Evolutionary conservation across 1,140 invertebrate genomes (phyloP), one percentile per base, ranked within the genome.

Genomic region (Drosophila elegans): DNA sequence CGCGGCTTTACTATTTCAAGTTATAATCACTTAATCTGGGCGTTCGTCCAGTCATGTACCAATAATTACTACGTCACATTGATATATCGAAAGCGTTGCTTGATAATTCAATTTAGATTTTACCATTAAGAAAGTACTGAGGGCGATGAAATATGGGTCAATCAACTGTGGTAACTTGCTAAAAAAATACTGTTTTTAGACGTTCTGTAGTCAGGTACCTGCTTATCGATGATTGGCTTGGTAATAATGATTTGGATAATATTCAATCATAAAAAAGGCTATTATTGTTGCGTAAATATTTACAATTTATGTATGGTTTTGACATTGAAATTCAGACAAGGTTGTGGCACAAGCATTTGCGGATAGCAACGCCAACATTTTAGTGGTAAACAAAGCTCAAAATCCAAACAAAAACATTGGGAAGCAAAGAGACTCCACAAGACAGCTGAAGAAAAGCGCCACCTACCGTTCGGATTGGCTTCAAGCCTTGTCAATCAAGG

Each of bases 201-300:
- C 61, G 29, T 68, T 68, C 64, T 45, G 4, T 66, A 66, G 64
- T 45, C 36, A 29, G 12, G 25, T 13, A 7, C 16, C 10, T n/a
- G 10, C 38, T 53, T 53, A 68, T 68, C 64, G 38, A 44, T 10
- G 54, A 38, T 29, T 38, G 4, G 41, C 48, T 48, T 21, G 13
- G 52, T 25, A 51, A 55, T 44, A 52, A 49, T 64, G 53, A 66
- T 49, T 68, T 44, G 32, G 38, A 16, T 9, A 46, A 42, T 59
- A 25, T 41, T 27, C 36, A 42, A 46, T 48, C 25, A 13, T 66
- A 45, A 56, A 63, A 49, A 7, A 42, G 12, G 34, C 36, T 39
- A 72, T 63, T 44, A 62, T 63, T 16, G 51, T 56, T 39, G 4
- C n/a, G 38, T 48, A 74, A 75, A 74, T 75, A 74, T 75, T 74